Conservation (phyloP, 30 jellyfish, hydroid and myxozoan species). For the Chrysaora quinquecirrha region DNA sequence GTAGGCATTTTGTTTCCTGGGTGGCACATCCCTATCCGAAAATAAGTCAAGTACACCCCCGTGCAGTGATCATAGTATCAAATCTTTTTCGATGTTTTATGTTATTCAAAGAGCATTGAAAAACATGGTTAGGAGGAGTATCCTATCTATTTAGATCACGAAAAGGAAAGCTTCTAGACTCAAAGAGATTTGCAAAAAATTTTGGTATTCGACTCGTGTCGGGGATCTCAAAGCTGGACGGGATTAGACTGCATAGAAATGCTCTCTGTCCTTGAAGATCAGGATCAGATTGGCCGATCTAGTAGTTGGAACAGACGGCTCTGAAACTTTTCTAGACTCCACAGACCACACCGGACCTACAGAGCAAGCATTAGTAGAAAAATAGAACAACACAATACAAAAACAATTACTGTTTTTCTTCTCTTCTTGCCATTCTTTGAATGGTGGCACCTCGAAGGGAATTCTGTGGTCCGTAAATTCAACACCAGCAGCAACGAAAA, state of each 20-base stretch:
- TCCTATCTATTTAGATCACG: too few relatives aligned
- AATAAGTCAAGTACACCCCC: too few relatives aligned
- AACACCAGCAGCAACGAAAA: conserved; percentile 15
- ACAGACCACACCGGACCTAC: background rate
- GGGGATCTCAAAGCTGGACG: background rate
- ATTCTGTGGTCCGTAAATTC: conserved; percentile 30
- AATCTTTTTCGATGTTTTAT: background rate
- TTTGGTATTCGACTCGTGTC: background rate
- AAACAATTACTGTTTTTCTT: conserved; percentile 13
- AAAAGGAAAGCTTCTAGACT: background rate
- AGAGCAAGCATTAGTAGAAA: background rate
- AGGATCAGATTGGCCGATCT: background rate
- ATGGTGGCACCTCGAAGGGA: background rate
- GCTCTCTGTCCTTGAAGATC: background rate
- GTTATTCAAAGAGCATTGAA: background rate
- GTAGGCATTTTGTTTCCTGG: too few relatives aligned
- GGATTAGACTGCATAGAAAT: background rate
- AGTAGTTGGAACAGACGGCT: background rate
- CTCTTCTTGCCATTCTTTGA: conserved; percentile 19
- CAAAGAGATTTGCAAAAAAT: background rate
- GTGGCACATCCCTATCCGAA: too few relatives aligned
- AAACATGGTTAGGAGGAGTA: too few relatives aligned
- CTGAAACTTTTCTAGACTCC: background rate
- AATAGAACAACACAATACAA: background rate
- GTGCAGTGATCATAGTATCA: background rate